Conservation (phyloP, 2,797 vertebrate species). For the Rhabdomys pumilio region DNA sequence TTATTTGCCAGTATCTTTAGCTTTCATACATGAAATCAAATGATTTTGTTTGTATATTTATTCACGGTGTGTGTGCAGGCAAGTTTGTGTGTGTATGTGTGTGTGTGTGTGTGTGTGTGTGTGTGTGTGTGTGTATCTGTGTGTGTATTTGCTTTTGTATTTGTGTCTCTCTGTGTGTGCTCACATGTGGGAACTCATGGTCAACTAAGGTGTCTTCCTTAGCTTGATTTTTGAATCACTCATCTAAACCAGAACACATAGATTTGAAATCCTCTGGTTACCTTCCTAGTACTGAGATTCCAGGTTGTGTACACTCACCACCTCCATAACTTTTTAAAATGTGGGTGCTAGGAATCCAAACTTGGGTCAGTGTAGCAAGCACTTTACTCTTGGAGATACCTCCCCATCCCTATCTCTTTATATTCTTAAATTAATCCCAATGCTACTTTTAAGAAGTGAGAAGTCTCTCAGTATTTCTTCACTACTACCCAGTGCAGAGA, state of each 20-base stretch:
- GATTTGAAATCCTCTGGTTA: background rate
- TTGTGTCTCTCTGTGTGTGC: background rate
- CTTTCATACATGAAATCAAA: conserved; percentile 20
- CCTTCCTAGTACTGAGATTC: background rate
- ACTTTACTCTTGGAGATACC: background rate
- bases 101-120: too few species aligned
- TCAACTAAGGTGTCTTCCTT: background rate
- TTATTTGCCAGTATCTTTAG: background rate
- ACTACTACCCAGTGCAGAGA: conserved; percentile 44
- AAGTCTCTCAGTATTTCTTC: background rate
- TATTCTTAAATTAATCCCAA: background rate
- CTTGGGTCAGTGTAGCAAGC: background rate
- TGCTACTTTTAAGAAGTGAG: background rate
- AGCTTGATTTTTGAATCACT: background rate
- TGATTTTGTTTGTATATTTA: background rate
- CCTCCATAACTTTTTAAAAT: background rate
- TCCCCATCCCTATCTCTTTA: background rate
- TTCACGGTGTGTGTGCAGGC: background rate
- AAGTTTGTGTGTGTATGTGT: background rate
- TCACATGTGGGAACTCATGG: background rate
- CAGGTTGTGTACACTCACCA: background rate
- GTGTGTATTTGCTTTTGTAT: background rate
- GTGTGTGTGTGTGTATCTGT: too few species aligned
- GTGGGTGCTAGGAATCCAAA: background rate
- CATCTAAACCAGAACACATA: background rate